These are phyloP conservation scores for Zalophus californianus DNA, from an alignment of 2,797 vertebrate genomes.

Conservation along the genomic window DNA sequence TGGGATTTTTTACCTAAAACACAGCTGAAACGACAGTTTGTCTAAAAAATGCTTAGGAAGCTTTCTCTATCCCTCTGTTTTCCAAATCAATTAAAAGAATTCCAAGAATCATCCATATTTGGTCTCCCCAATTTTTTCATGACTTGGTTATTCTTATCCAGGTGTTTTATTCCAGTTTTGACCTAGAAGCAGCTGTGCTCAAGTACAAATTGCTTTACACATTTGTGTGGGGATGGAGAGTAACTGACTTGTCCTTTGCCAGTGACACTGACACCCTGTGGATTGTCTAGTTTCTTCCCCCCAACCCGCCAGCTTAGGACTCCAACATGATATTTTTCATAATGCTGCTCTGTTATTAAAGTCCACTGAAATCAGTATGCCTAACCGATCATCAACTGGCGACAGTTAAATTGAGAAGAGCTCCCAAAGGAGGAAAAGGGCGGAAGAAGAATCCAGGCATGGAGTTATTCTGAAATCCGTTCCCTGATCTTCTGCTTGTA, in stretches of 20 bases:
- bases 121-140: background rate
- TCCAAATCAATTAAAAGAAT: constrained; percentile 28
- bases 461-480: background rate
- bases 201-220: background rate
- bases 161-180: background rate
- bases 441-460: background rate
- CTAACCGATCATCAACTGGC: background rate
- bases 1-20: background rate
- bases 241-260: background rate
- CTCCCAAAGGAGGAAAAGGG: background rate
- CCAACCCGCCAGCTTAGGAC: background rate
- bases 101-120: background rate
- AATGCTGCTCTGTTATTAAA: background rate
- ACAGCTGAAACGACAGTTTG: background rate
- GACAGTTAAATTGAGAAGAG: background rate
- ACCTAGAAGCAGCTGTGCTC: background rate
- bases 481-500: background rate
- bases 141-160: background rate
- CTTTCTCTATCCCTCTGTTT: background rate
- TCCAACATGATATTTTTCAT: background rate
- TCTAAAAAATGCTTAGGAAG: background rate
- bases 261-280: background rate
- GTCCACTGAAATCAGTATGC: background rate
- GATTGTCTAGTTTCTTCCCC: background rate
- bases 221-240: background rate